Base-by-base conservation (phyloP, 1,140 invertebrate genomes). In the Bombus huntii region DNA sequence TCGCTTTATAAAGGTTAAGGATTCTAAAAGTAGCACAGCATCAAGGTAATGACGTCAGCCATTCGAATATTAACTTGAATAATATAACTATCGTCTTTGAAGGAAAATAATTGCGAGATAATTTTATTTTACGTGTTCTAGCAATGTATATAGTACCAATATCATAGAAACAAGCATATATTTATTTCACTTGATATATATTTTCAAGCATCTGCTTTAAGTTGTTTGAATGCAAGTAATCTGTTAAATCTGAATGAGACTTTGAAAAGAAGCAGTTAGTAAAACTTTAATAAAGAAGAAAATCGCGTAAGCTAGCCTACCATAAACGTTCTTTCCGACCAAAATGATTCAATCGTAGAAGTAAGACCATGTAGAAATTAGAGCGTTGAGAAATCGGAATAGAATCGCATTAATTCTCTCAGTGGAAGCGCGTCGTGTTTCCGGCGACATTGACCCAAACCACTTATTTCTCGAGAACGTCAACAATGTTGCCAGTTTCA, bases 361-460 rank as follows among this genome's bases (percentile, higher is more conserved):
- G 8, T 44, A 73, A 73, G 15, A 66, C 6, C 47, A 3, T 53
- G 18, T 22, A 22, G 4, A 28, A 39, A 22, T 0, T 5, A n/a
- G 9, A 18, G 57, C 15, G 22, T 77, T 57, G 65, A 79, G 62
- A 72, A 62, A 79, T 84, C 76, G 76, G 62, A 80, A 72, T 42
- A 47, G 76, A 25, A 72, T 72, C 47, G 44, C 71, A 71, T 88
- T 84, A 88, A 88, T 82, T 74, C 15, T 53, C 3, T 22, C 22
- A 22, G 31, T 75, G 28, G 74, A 34, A 3, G 13, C 47, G 34
- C 31, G 22, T 42, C 47, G 34, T 77, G 44, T 42, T 78, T 78
- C 57, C 44, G 47, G 47, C 25, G n/a, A 3, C 77, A 22, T 57
- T n/a, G 15, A 15, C 18, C 71, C 42, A 28, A 44, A 18, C 18